phyloP scores from a whole-genome alignment of 2,888 invertebrate species.

The Muschampia plurimacula region DNA sequence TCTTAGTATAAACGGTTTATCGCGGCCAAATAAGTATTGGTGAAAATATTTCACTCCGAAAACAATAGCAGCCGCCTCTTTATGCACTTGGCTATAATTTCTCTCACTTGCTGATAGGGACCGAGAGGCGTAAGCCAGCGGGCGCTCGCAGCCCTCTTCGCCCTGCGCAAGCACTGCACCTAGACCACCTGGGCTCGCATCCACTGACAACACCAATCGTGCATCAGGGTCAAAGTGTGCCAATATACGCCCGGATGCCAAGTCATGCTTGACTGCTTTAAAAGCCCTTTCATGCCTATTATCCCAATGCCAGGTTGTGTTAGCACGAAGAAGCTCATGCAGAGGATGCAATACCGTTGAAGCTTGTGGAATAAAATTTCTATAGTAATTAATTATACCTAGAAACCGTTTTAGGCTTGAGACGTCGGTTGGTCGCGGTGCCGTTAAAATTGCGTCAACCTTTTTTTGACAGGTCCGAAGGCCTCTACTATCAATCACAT shows the following conservation, averaged over 20 bases:
- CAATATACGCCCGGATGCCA: slow-evolving; percentile 37
- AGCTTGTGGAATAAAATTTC: slow-evolving; percentile 39
- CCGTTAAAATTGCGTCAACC: slow-evolving; percentile 11
- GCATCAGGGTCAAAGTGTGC: slow-evolving; percentile 44
- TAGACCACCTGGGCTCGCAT: slow-evolving; percentile 45
- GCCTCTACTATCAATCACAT: slow-evolving; percentile 15
- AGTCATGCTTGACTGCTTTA: slow-evolving; percentile 21
- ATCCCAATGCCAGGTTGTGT: slow-evolving; percentile 34
- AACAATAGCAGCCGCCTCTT: slow-evolving; percentile 45
- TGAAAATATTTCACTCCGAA: slow-evolving; percentile 44
- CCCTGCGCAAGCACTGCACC: slow-evolving; percentile 40
- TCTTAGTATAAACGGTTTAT: slow-evolving; percentile 42
- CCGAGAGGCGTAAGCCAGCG: slow-evolving; percentile 43
- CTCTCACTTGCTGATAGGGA: slow-evolving; percentile 40
- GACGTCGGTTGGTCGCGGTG: background rate
- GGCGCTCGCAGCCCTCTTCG: slow-evolving; percentile 39
- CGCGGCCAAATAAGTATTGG: slow-evolving; percentile 43
- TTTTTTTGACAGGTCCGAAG: slow-evolving; percentile 6
- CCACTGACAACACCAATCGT: slow-evolving; percentile 43
- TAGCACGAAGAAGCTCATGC: slow-evolving; percentile 29
- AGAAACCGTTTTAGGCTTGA: slow-evolving; percentile 21
- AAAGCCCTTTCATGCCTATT: slow-evolving; percentile 24
- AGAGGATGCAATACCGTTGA: slow-evolving; percentile 33
- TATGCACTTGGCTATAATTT: slow-evolving; percentile 44
- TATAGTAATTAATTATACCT: slow-evolving; percentile 37